Percentiles rank a stretch among this genome's conserved stretches.
Conservation (phyloP, 2,113 vertebrate genomes). For the Chunga burmeisteri region DNA sequence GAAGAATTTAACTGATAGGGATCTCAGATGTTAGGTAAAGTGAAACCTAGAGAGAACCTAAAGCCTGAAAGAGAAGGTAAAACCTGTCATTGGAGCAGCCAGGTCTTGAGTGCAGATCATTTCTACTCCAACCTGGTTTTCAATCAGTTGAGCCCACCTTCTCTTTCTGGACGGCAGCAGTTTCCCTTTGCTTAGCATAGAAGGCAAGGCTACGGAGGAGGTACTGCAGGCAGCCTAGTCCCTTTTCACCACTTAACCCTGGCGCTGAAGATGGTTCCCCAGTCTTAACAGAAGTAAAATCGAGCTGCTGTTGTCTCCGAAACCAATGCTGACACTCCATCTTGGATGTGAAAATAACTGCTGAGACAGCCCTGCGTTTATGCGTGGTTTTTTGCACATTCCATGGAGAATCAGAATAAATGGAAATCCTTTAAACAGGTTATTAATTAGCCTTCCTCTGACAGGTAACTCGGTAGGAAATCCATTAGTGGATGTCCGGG, state of each 20-base stretch:
- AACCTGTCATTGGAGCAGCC: neutral
- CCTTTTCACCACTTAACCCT: neutral
- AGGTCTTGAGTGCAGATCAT: neutral
- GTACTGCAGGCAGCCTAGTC: neutral
- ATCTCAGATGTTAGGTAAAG: neutral
- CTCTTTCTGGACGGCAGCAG: neutral
- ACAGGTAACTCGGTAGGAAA: neutral
- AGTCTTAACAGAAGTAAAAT: neutral
- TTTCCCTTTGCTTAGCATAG: neutral
- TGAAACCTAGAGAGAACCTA: neutral
- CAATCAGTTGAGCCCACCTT: neutral
- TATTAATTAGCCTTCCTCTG: constrained; percentile 41
- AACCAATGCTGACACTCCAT: neutral
- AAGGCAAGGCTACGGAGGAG: neutral
- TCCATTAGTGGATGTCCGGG: neutral
- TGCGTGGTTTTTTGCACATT: neutral
- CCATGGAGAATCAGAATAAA: neutral
- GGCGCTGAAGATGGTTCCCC: neutral
- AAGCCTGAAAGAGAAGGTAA: neutral
- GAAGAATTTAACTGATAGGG: neutral
- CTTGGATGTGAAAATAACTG: neutral
- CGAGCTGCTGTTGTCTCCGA: neutral
- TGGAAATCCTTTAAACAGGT: constrained; percentile 30
- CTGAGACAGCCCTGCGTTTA: neutral
- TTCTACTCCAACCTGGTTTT: neutral